Evolutionary conservation across 1,140 invertebrate species (phyloP).

Genomic region (Cydia strobilella): DNA sequence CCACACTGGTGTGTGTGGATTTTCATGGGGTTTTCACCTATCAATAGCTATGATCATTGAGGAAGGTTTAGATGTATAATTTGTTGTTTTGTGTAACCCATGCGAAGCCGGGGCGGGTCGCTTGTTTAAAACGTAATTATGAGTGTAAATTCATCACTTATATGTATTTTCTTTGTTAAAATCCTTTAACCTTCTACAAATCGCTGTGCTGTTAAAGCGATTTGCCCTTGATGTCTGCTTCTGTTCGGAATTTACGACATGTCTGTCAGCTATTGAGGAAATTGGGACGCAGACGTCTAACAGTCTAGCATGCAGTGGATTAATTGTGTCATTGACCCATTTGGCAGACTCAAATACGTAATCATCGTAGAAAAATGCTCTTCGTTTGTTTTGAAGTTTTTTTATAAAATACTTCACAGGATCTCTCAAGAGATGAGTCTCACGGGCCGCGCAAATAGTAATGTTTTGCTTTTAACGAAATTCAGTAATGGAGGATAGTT

Average conservation of each 20-base stretch:
- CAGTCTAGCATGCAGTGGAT: conserved; percentile 37
- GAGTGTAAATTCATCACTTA: no score
- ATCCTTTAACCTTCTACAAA: not conserved
- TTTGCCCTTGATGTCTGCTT: conserved; percentile 2
- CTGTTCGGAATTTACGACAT: conserved; percentile 25
- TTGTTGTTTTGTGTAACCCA: no score
- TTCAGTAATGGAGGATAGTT: not conserved
- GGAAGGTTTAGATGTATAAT: no score
- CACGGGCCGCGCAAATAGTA: not conserved
- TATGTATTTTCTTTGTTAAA: not conserved
- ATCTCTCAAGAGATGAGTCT: not conserved
- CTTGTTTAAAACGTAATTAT: no score
- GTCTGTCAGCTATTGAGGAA: conserved; percentile 28
- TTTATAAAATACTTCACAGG: not conserved
- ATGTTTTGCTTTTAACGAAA: conserved; percentile 22
- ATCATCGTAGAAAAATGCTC: conserved; percentile 40
- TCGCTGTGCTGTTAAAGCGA: not conserved
- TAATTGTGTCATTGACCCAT: conserved; percentile 51
- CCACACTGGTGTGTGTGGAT: no score
- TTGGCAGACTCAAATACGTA: conserved; percentile 51
- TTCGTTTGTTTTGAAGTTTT: not conserved
- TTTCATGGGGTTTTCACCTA: no score
- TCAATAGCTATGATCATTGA: no score
- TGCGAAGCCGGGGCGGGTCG: no score
- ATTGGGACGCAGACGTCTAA: conserved; percentile 33